Base-by-base conservation (phyloP, 2,797 vertebrate species). In the Merluccius polli region DNA sequence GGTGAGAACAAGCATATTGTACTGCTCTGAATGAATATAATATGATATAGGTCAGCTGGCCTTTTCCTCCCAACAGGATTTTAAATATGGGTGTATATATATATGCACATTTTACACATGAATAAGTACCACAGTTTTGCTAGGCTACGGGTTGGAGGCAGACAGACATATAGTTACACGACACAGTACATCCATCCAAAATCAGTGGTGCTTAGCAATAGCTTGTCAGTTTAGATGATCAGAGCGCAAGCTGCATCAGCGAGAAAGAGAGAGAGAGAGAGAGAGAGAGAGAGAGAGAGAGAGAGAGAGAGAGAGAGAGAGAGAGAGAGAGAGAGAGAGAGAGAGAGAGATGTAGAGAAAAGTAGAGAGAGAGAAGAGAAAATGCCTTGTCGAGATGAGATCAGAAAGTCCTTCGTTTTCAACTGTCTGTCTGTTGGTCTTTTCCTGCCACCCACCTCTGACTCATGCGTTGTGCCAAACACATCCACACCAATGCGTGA, bases 391-490 rank as follows among this genome's bases (percentile, higher is more conserved):
- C 48, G 48, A 52, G 48, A 8, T 1, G 48, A 52, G 18, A n/a
- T 52, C 18, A 52, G 48, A 52, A 52, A 52, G 48, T 52, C 48
- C 48, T 52, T 52, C 18, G 48, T 9, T 52, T 52, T 52, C 11
- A n/a, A n/a, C 48, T 9, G 48, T 52, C 18, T 52, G 2, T n/a
- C 18, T 52, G 48, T 52, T 52, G 48, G 48, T 72, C 82, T 81
- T 84, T 83, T 78, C 75, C 74, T 8, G 24, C 80, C 81, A 77
- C 81, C 82, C 69, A 76, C 78, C 79, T 83, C 80, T 84, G 84
- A 89, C 83, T 87, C 86, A 84, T 78, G 83, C 78, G 74, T 77
- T 78, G 77, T 86, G 75, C 44, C 83, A 84, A 81, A n/a, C 71
- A 27, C 41, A 30, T 27, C 27, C 41, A 52, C 38, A 73, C 38